Evolutionary conservation across 2,113 vertebrate genomes (phyloP), one percentile per base, ranked within the genome.

Genomic region (Cephalopholis sonnerati): DNA sequence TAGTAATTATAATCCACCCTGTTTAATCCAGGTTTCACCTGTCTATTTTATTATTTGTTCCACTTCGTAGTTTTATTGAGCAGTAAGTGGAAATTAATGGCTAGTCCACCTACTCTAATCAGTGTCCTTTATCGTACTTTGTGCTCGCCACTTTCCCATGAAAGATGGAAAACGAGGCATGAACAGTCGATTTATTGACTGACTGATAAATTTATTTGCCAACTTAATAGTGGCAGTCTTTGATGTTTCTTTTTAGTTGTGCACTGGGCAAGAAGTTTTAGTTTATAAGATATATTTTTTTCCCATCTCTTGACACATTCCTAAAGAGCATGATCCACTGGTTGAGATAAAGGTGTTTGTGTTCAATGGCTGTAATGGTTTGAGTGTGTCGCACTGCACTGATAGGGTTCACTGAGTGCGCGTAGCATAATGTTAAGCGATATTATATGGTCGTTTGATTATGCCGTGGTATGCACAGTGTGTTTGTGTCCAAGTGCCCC

Each of bases 401-500:
- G 27, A 58, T 85, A 5, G 77, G 58, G 36, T 65, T 74, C 22
- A 13, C 9, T 39, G 11, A 54, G 58, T 44, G 64, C 25, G 18
- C 50, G 29, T n/a, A 55, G 25, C 53, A 68, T 51, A 62, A 63
- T n/a, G 27, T 64, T 27, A 1, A 46, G 44, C 29, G 32, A 36
- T 81, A 12, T 73, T 75, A 65, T 75, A 41, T 54, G 5, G 22
- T 59, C 24, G 18, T 77, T 86, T 74, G 44, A 61, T 70, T 50
- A 69, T 3, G 29, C 24, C 8, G 8, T 18, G 27, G 22, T 24
- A 16, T 32, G 62, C 53, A 41, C 17, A 24, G n/a, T 73, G 77
- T 73, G 29, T 67, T 7, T 77, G 75, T 71, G 29, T 73, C 77
- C 85, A 44, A 85, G 75, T 74, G 82, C 76, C 74, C 72, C 77